Evolutionary conservation across 2,113 vertebrate species (phyloP).

Genomic region (Ginglymostoma cirratum): DNA sequence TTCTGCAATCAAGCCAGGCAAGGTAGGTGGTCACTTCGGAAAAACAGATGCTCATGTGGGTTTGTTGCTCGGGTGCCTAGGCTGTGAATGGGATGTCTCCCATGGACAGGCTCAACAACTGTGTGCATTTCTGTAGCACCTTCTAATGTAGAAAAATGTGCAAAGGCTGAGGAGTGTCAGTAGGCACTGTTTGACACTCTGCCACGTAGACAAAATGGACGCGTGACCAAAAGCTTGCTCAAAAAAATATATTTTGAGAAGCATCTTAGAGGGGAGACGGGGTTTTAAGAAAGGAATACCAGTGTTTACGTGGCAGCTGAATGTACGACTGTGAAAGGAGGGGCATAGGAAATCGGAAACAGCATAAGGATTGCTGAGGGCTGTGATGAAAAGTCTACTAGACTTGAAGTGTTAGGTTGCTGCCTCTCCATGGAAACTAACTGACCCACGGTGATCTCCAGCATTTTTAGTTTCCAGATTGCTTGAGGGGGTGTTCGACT

Average conservation of each 20-base stretch:
- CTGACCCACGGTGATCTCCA: too few species aligned
- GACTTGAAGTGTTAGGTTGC: too few species aligned
- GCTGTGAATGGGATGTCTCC: neutral
- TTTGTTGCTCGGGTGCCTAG: neutral
- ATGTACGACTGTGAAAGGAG: neutral
- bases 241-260: neutral
- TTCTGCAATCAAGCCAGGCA: conserved; percentile 69
- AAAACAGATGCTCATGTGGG: neutral
- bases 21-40: conserved; percentile 56
- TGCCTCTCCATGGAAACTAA: too few species aligned
- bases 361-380: neutral
- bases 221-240: neutral
- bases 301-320: neutral
- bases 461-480: neutral
- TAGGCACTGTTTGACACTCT: neutral
- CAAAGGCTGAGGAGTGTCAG: neutral
- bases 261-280: neutral
- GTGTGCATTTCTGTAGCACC: neutral
- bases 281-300: neutral
- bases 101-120: neutral
- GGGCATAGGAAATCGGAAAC: neutral
- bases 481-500: neutral
- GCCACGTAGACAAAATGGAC: neutral
- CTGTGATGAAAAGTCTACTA: too few species aligned
- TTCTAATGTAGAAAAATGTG: neutral